Percentiles rank a stretch among this genome's conserved stretches.
Conservation (phyloP, 2,888 invertebrate genomes). For the Pemphredon lugubris region DNA sequence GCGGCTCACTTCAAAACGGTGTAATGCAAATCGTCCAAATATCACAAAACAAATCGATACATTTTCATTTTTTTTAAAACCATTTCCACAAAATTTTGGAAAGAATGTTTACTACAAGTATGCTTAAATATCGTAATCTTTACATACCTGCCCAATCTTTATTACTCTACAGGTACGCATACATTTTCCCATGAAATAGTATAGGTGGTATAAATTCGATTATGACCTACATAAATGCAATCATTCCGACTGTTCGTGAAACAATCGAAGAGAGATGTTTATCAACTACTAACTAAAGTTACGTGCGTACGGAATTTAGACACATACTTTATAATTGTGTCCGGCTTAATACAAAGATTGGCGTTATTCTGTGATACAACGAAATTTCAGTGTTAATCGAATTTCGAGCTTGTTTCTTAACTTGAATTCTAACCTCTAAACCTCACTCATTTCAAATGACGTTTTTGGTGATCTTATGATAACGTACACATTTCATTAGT, state of each 20-base stretch:
- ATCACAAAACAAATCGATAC: slow-evolving; percentile 11
- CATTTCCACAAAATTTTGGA: slow-evolving; percentile 11
- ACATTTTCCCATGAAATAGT: slow-evolving; percentile 10
- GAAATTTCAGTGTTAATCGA: background rate
- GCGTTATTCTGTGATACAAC: background rate
- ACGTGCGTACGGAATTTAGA: background rate
- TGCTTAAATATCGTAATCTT: slow-evolving; percentile 57
- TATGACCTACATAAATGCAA: slow-evolving; percentile 18
- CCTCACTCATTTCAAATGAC: background rate
- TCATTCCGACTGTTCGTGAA: slow-evolving; percentile 6
- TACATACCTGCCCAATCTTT: slow-evolving; percentile 51
- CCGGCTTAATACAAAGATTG: background rate
- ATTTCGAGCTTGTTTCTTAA: background rate
- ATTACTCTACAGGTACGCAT: slow-evolving; percentile 64
- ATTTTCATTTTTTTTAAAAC: slow-evolving; percentile 2
- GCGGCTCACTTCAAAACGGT: slow-evolving; percentile 34
- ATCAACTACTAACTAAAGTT: slow-evolving; percentile 6
- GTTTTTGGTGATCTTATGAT: background rate
- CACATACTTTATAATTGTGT: background rate
- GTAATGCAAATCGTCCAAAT: slow-evolving; percentile 7
- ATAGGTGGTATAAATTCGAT: slow-evolving; percentile 14
- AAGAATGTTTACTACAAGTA: slow-evolving; percentile 60
- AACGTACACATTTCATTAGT: background rate
- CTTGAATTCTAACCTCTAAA: slow-evolving; percentile 11
- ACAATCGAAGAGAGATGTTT: slow-evolving; percentile 26